phyloP scores from a whole-genome alignment of 2,113 vertebrate species.

The Actenoides lindsayi region DNA sequence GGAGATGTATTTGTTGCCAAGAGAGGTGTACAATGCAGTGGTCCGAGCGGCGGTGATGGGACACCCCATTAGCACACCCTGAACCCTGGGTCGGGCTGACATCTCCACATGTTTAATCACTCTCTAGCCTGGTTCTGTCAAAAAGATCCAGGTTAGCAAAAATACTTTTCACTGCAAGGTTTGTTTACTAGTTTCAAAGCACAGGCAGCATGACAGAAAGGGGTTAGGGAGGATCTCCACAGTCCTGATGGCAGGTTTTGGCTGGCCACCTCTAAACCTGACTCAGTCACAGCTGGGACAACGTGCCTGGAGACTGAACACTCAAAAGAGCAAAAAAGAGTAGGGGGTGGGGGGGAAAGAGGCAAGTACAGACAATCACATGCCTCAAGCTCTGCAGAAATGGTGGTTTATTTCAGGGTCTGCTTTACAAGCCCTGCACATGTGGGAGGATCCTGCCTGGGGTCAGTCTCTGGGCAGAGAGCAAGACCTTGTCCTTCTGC shows the following conservation, averaged over 20 bases:
- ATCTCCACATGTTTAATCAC: not conserved
- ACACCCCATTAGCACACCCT: not conserved
- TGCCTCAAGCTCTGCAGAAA: not conserved
- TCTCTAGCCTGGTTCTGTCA: constrained; percentile 49
- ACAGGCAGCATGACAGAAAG: constrained; percentile 38
- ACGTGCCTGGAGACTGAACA: accelerated
- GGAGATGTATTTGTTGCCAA: not conserved
- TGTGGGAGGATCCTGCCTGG: accelerated
- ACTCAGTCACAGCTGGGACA: not conserved
- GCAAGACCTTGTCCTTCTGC: accelerated
- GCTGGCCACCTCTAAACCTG: not conserved
- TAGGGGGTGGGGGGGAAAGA: too few species aligned
- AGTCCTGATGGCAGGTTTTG: not conserved
- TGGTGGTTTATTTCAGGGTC: not conserved
- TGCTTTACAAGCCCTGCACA: not conserved
- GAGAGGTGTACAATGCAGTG: not conserved
- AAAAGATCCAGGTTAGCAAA: not conserved
- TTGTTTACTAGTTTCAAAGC: constrained; percentile 45
- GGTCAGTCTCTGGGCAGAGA: not conserved
- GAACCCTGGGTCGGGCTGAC: not conserved
- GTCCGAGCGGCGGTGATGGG: not conserved
- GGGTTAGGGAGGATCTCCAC: not conserved
- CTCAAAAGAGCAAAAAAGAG: not conserved
- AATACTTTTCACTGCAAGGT: not conserved
- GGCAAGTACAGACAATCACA: not conserved